Percentiles rank a stretch among this genome's conserved stretches.
Evolutionary conservation across 2,888 invertebrate genomes (phyloP).

Genomic region (Phalera bucephala): DNA sequence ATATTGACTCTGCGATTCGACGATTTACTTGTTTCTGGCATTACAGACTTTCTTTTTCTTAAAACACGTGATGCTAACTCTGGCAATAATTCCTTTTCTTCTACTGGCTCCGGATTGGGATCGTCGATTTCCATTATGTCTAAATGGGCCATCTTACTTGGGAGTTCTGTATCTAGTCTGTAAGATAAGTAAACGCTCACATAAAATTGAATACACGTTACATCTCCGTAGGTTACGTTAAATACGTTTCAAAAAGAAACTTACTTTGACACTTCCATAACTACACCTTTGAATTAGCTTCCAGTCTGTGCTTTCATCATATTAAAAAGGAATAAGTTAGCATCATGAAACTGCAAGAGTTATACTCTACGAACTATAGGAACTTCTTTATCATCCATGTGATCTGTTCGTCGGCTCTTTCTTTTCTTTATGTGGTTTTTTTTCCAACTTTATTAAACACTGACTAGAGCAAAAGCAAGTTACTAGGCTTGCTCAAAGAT

Average conservation of each 20-base stretch:
- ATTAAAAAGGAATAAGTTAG: too few species aligned
- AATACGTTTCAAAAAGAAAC: too few species aligned
- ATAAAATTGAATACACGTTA: too few species aligned
- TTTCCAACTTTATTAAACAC: too few species aligned
- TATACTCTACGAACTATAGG: background rate
- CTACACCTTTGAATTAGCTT: too few species aligned
- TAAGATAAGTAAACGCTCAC: too few species aligned
- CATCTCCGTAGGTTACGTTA: too few species aligned
- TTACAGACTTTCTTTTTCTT: constrained; percentile 65
- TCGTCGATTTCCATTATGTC: constrained; percentile 72
- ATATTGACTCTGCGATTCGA: constrained; percentile 73
- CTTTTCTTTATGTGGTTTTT: too few species aligned
- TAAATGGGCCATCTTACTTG: constrained; percentile 73
- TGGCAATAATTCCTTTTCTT: constrained; percentile 33
- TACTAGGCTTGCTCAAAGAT: too few species aligned
- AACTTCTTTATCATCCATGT: too few species aligned
- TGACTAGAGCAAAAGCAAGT: too few species aligned
- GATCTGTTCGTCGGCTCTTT: background rate
- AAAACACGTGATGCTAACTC: constrained; percentile 54
- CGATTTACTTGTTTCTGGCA: constrained; percentile 57
- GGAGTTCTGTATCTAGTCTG: constrained; percentile 67
- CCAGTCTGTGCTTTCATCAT: too few species aligned
- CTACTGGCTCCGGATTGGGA: constrained; percentile 22
- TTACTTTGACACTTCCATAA: constrained; percentile 55
- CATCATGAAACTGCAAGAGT: background rate